Evolutionary conservation across 30 jellyfish, hydroid and myxozoan genomes (phyloP), one percentile per base, ranked within the genome.

Genomic region (Hydra vulgaris): DNA sequence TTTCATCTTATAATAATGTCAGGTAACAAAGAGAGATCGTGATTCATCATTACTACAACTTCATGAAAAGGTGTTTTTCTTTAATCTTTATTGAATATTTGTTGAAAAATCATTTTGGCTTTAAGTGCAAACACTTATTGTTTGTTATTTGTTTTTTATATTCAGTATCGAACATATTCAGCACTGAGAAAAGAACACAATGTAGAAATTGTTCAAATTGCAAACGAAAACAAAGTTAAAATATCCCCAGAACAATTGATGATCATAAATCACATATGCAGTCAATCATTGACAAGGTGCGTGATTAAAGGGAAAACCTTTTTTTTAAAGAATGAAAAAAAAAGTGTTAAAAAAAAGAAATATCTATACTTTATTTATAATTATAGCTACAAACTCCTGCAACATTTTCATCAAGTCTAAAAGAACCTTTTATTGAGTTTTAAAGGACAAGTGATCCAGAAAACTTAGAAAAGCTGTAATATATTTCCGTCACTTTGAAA

Each of bases 231-330:
- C 66, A 96, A 96, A 8, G 88, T 93, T 76, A 96, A 93, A 70
- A 93, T 93, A 0, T 93, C 96, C n/a, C 99, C 99, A 12, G 99
- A 93, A 79, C 99, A 93, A 68, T 93, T 96, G 96, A 93, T 74
- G 96, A 82, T 15, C 99, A 88, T 82, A 93, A 93, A 66, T 93
- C 99, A 4, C 99, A 93, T 78, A 93, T 93, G 99, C 99, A 93
- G 74, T 93, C 99, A 0, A 87, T 93, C 74, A 93, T 93, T 78
- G 99, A 93, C 82, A 93, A 93, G 96, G 99, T 92, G 52, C 18
- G 82, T n/a, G n/a, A n/a, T n/a, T n/a, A n/a, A n/a, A n/a, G n/a
- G n/a, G n/a, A n/a, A n/a, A n/a, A n/a, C n/a, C n/a, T n/a, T n/a
- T n/a, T n/a, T n/a, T n/a, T n/a, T n/a, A n/a, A n/a, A n/a, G n/a